Evolutionary conservation across 2,888 invertebrate species (phyloP).

Genomic region (Amphipoea oculea): DNA sequence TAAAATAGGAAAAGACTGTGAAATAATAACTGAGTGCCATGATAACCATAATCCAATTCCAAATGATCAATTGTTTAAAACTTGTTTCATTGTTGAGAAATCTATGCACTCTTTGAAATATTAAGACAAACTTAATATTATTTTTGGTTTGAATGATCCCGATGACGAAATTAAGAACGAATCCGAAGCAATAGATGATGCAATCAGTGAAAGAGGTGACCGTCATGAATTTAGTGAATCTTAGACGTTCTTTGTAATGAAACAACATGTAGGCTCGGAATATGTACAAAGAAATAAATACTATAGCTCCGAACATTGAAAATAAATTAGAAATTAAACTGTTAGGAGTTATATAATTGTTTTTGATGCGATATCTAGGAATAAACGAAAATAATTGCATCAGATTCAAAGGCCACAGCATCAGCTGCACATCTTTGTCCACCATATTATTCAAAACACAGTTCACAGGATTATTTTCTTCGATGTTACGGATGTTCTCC

Average conservation of each 20-base stretch:
- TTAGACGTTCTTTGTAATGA: neutral
- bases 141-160: slow-evolving; percentile 1
- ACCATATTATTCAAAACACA: neutral
- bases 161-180: slow-evolving; percentile 11
- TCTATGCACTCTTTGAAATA: slow-evolving; percentile 31
- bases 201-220: neutral
- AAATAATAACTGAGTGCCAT: neutral
- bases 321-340: neutral
- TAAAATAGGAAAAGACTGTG: neutral
- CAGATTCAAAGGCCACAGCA: slow-evolving; percentile 25
- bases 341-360: neutral
- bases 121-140: slow-evolving; percentile 16
- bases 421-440: slow-evolving; percentile 27
- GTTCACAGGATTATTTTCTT: neutral
- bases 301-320: neutral
- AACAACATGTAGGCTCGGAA: neutral
- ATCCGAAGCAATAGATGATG: slow-evolving; percentile 9
- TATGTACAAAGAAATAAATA: slow-evolving; percentile 3
- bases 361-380: slow-evolving; percentile 22
- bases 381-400: neutral
- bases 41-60: slow-evolving; percentile 25
- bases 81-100: slow-evolving; percentile 6
- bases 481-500: neutral
- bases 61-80: slow-evolving; percentile 10
- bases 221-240: neutral